Evolutionary conservation across 2,888 invertebrate genomes (phyloP).

Genomic region (Entomobrya proxima): DNA sequence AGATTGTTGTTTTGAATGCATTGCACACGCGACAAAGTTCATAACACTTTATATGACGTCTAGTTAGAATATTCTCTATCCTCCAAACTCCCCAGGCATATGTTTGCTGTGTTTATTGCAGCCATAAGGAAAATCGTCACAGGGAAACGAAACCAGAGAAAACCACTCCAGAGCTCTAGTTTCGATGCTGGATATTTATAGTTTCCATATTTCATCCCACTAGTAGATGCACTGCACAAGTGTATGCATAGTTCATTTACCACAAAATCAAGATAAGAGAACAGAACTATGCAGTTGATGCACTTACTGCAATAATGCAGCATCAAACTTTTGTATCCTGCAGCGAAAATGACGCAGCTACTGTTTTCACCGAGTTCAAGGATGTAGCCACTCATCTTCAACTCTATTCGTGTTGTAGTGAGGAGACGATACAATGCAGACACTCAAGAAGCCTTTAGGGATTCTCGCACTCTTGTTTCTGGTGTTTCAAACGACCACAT

Average conservation of each 20-base stretch:
- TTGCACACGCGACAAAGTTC: not conserved
- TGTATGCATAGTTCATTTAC: not conserved
- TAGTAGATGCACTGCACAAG: not conserved
- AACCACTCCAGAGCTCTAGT: not conserved
- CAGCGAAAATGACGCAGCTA: slow-evolving; percentile 56
- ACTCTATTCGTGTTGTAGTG: not conserved
- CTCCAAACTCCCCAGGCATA: slow-evolving; percentile 12
- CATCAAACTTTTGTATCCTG: slow-evolving; percentile 39
- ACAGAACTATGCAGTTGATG: slow-evolving; percentile 32
- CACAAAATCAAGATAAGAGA: not conserved
- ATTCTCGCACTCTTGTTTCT: slow-evolving; percentile 19
- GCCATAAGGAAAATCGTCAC: not conserved
- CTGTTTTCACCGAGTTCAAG: not conserved
- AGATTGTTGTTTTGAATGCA: slow-evolving; percentile 22
- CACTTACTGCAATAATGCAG: slow-evolving; percentile 34
- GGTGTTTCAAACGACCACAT: not conserved
- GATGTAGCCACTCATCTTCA: not conserved
- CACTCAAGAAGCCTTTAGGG: slow-evolving; percentile 55
- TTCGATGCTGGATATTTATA: not conserved
- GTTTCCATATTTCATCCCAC: not conserved
- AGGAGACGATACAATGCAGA: slow-evolving; percentile 36
- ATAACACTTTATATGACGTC: not conserved
- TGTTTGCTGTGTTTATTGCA: slow-evolving; percentile 39
- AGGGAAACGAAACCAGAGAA: not conserved
- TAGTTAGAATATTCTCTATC: not conserved